Evolutionary conservation across 2,113 vertebrate species (phyloP).

Genomic region (Glaucidium brasilianum): DNA sequence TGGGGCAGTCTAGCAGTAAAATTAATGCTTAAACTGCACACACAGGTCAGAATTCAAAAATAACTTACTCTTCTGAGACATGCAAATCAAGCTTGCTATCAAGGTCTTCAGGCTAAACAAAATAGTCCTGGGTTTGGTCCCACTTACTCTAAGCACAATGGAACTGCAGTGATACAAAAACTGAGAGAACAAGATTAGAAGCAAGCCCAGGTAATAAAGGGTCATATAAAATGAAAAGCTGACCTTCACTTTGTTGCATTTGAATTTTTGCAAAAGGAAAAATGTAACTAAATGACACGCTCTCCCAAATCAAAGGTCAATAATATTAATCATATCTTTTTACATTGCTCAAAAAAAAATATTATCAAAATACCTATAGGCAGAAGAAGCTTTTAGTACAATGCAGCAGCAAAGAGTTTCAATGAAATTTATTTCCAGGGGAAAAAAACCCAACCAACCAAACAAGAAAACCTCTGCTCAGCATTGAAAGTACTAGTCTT

Average conservation of each 20-base stretch:
- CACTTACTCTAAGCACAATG: neutral
- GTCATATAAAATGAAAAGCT: neutral
- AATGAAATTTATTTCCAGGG: neutral
- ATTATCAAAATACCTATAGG: neutral
- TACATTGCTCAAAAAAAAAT: neutral
- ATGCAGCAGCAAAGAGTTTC: neutral
- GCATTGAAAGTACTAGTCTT: neutral
- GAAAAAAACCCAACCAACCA: fast-evolving
- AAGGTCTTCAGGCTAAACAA: neutral
- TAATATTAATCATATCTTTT: neutral
- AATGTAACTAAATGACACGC: neutral
- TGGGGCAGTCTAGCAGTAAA: neutral
- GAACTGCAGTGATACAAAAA: neutral
- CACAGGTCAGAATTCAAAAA: neutral
- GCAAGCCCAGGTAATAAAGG: neutral
- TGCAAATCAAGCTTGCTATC: neutral
- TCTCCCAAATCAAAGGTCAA: neutral
- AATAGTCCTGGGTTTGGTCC: neutral
- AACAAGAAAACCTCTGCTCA: neutral
- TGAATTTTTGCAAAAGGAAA: neutral
- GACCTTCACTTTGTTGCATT: neutral
- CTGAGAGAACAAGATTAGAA: neutral
- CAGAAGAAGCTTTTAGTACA: neutral
- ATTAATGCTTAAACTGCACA: neutral
- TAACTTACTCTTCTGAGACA: neutral